A percentile compares a stretch with the other conserved stretches of the same genome.
These are phyloP conservation scores for Enhydra lutris DNA, from an alignment of 2,113 vertebrate species.

Conservation along the genomic window DNA sequence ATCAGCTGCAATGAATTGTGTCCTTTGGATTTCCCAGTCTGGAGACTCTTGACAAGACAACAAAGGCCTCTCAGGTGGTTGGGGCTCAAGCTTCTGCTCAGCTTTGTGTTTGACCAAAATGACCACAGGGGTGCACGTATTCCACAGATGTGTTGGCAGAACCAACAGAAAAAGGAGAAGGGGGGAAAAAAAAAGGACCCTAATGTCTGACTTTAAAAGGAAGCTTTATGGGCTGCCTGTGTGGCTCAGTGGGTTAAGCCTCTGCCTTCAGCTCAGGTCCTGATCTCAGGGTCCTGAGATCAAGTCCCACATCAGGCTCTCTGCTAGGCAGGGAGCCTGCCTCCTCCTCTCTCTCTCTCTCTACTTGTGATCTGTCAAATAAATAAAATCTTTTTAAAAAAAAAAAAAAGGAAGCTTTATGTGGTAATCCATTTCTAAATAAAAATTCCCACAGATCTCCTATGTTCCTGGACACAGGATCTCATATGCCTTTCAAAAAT, in stretches of 20 bases:
- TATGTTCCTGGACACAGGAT: not conserved
- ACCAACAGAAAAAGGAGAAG: not conserved
- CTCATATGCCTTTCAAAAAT: not conserved
- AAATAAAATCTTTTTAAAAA: too few species aligned
- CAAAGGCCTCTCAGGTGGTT: constrained; percentile 58
- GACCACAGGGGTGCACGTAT: constrained; percentile 25
- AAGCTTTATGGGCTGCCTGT: not conserved
- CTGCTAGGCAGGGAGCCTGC: too few species aligned
- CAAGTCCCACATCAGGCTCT: too few species aligned
- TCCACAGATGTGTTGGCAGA: constrained; percentile 46
- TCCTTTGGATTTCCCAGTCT: constrained; percentile 48
- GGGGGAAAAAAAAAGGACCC: not conserved
- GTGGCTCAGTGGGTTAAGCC: too few species aligned
- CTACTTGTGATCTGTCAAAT: too few species aligned
- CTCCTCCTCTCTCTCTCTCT: too few species aligned
- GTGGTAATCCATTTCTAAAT: constrained; percentile 44
- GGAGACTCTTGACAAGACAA: constrained; percentile 48
- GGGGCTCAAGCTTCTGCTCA: constrained; percentile 44
- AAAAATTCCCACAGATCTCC: not conserved
- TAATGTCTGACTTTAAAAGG: constrained; percentile 31
- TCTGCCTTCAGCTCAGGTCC: too few species aligned
- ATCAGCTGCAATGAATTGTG: constrained; percentile 49
- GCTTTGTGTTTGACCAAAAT: constrained; percentile 29
- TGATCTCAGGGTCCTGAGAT: too few species aligned
- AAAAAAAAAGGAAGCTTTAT: constrained; percentile 13